These are phyloP conservation scores for Dromas ardeola DNA, from an alignment of 2,113 vertebrate species.

Conservation along the genomic window DNA sequence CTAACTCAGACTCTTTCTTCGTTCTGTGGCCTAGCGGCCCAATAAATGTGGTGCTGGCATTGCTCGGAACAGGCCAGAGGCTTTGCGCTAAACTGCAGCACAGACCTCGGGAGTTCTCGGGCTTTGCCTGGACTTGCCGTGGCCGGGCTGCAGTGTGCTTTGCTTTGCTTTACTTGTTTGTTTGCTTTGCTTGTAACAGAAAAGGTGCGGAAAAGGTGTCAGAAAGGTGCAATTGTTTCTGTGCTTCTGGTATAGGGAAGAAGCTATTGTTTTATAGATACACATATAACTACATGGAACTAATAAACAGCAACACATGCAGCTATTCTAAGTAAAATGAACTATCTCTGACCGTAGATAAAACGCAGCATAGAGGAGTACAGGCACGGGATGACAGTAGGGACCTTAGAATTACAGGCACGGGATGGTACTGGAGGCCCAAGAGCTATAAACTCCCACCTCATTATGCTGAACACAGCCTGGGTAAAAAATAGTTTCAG, in stretches of 20 bases:
- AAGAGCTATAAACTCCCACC: not conserved
- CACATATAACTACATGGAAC: not conserved
- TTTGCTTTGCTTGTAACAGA: not conserved
- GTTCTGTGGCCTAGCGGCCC: not conserved
- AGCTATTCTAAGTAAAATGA: not conserved
- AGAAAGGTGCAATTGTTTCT: no score
- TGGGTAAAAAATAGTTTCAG: not conserved
- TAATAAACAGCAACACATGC: not conserved
- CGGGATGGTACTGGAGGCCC: not conserved
- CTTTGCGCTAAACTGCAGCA: not conserved
- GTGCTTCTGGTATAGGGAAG: not conserved
- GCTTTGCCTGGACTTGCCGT: not conserved
- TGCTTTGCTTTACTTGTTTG: not conserved
- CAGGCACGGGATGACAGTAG: not conserved
- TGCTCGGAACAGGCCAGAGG: not conserved
- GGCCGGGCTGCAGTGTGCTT: not conserved
- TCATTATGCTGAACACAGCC: not conserved
- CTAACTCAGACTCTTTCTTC: not conserved
- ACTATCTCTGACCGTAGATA: not conserved
- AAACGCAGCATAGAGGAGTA: not conserved
- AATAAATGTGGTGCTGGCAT: accelerated
- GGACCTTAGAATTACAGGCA: not conserved
- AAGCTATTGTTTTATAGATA: not conserved
- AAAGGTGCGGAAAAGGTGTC: not conserved
- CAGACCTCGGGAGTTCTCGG: not conserved